Conservation (phyloP, 1,140 invertebrate genomes). For the Sminthurides bifidus region DNA sequence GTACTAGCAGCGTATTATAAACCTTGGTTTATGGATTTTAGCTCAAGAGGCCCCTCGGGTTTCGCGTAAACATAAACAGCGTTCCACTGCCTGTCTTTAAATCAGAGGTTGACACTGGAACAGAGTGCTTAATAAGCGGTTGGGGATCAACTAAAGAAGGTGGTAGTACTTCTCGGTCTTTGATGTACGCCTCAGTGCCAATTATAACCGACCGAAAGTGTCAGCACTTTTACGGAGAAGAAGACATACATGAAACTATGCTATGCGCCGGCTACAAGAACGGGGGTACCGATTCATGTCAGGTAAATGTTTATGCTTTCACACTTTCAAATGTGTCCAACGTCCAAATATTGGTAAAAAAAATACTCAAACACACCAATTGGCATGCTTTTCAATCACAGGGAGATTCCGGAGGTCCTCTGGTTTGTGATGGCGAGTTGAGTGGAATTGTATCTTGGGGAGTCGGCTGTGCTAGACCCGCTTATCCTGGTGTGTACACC, state of each 20-base stretch:
- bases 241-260: slow-evolving; percentile 28
- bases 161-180: slow-evolving; percentile 14
- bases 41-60: slow-evolving; percentile 17
- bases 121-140: slow-evolving; percentile 19
- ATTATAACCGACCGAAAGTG: slow-evolving; percentile 25
- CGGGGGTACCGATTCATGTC: slow-evolving; percentile 30
- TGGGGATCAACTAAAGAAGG: slow-evolving; percentile 29
- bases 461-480: slow-evolving; percentile 18
- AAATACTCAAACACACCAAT: neutral
- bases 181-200: slow-evolving; percentile 30
- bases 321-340: neutral
- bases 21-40: neutral
- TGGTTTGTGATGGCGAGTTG: slow-evolving; percentile 24
- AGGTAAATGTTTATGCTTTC: slow-evolving; percentile 8
- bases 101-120: slow-evolving; percentile 3
- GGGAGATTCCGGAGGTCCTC: slow-evolving; percentile 12
- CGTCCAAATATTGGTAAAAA: neutral
- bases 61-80: slow-evolving; percentile 20
- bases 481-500: slow-evolving; percentile 18
- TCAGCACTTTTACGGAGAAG: slow-evolving; percentile 23
- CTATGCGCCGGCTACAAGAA: slow-evolving; percentile 25
- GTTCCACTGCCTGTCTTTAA: slow-evolving; percentile 21
- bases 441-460: slow-evolving; percentile 27
- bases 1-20: neutral
- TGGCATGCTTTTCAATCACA: neutral